Evolutionary conservation across 2,113 vertebrate species (phyloP).

Genomic region (Asarcornis scutulata): DNA sequence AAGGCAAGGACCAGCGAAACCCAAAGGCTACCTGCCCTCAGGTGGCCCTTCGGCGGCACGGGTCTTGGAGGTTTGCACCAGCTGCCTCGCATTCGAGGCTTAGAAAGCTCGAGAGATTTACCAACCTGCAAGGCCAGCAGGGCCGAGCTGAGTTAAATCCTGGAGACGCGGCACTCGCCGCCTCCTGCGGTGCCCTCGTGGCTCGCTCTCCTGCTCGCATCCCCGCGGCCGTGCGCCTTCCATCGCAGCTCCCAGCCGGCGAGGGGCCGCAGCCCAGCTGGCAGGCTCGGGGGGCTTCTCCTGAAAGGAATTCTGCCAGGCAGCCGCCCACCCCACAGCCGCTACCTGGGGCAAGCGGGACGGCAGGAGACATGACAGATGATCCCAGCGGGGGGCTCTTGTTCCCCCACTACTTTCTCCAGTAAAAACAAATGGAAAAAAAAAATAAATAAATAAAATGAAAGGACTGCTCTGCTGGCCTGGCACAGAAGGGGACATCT

Average conservation of each 20-base stretch:
- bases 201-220: not conserved
- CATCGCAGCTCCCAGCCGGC: not conserved
- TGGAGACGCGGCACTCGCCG: accelerated
- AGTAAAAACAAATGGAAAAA: conserved; percentile 19
- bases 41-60: not conserved
- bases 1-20: not conserved
- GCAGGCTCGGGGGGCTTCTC: not conserved
- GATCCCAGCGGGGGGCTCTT: conserved; percentile 50
- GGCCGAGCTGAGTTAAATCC: accelerated
- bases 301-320: not conserved
- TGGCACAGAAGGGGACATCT: conserved; percentile 58
- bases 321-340: not conserved
- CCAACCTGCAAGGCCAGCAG: not conserved
- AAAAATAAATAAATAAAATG: not conserved
- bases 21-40: not conserved
- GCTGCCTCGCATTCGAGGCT: not conserved
- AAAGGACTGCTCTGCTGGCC: conserved; percentile 35
- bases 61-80: not conserved
- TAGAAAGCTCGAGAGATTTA: too few species aligned
- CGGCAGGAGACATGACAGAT: conserved; percentile 57
- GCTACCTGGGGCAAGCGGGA: conserved; percentile 30
- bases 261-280: not conserved
- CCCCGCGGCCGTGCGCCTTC: accelerated
- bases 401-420: not conserved
- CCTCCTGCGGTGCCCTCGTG: accelerated